Percentiles rank a stretch among this genome's conserved stretches.
These are phyloP conservation scores for Nemotelus pantherinus DNA, from an alignment of 2,888 invertebrate genomes.

Conservation along the genomic window DNA sequence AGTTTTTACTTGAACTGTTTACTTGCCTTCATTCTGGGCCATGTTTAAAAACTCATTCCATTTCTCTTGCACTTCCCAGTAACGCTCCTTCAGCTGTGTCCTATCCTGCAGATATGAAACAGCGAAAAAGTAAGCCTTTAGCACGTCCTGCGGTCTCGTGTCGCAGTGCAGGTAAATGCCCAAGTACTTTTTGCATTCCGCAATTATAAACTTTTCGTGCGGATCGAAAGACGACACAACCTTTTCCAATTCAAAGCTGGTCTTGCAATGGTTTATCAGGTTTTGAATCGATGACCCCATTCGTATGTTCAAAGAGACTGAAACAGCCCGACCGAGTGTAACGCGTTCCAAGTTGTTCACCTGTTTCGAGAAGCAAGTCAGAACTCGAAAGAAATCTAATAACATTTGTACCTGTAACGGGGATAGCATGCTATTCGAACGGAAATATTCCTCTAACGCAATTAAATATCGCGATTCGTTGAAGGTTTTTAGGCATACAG, in stretches of 20 bases:
- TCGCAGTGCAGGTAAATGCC: slow-evolving; percentile 65
- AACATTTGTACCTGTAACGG: slow-evolving; percentile 67
- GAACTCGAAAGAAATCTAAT: background rate
- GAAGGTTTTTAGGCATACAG: slow-evolving; percentile 81
- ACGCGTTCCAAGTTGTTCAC: slow-evolving; percentile 78
- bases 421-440: slow-evolving; percentile 69
- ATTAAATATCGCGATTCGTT: slow-evolving; percentile 82
- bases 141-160: slow-evolving; percentile 62
- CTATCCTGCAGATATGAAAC: slow-evolving; percentile 64
- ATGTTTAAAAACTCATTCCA: slow-evolving; percentile 66
- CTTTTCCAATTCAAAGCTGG: slow-evolving; percentile 61
- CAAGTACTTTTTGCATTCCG: slow-evolving; percentile 61
- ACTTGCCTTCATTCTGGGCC: slow-evolving; percentile 64
- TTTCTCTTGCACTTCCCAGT: slow-evolving; percentile 66
- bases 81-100: slow-evolving; percentile 65
- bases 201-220: slow-evolving; percentile 64
- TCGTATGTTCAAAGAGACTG: slow-evolving; percentile 61
- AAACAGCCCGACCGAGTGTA: slow-evolving; percentile 68
- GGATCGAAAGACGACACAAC: slow-evolving; percentile 65
- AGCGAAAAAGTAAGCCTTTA: slow-evolving; percentile 65
- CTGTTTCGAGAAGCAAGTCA: slow-evolving; percentile 49
- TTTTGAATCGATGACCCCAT: slow-evolving; percentile 62
- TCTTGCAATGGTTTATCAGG: slow-evolving; percentile 62
- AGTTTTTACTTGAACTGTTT: background rate
- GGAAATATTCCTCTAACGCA: slow-evolving; percentile 75